phyloP scores from a whole-genome alignment of 2,888 invertebrate genomes.

The Timandra comae region DNA sequence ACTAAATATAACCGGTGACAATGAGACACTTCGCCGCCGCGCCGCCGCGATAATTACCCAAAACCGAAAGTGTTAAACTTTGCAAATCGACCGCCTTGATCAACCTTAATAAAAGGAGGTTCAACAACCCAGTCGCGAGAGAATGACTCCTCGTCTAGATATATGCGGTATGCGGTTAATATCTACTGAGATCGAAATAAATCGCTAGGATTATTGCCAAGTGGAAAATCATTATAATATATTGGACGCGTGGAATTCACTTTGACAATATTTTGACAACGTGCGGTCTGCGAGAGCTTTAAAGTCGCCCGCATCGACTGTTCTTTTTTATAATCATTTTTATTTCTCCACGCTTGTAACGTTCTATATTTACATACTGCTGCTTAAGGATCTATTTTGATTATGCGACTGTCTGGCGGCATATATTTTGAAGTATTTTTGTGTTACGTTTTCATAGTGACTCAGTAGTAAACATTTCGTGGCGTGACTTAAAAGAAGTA shows the following conservation, averaged over 20 bases:
- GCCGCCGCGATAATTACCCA: slow-evolving; percentile 40
- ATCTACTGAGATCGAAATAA: slow-evolving; percentile 72
- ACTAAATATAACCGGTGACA: slow-evolving; percentile 58
- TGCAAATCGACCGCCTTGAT: slow-evolving; percentile 34
- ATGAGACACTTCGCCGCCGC: slow-evolving; percentile 55
- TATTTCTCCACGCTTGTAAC: slow-evolving; percentile 37
- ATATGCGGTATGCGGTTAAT: slow-evolving; percentile 70
- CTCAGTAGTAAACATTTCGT: slow-evolving; percentile 8
- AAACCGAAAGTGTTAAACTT: slow-evolving; percentile 42
- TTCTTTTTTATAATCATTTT: slow-evolving; percentile 47
- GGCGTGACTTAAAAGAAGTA: slow-evolving; percentile 2
- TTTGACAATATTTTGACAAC: slow-evolving; percentile 77
- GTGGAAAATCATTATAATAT: slow-evolving; percentile 72
- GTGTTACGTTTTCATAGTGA: slow-evolving; percentile 4
- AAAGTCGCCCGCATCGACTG: slow-evolving; percentile 43
- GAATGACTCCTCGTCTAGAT: slow-evolving; percentile 63
- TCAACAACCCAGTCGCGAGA: slow-evolving; percentile 63
- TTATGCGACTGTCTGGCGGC: slow-evolving; percentile 21
- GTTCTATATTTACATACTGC: slow-evolving; percentile 37
- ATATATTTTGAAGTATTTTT: slow-evolving; percentile 9
- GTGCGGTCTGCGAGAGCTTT: slow-evolving; percentile 59
- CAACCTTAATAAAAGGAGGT: slow-evolving; percentile 58
- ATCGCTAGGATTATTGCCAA: slow-evolving; percentile 76
- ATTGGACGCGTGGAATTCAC: slow-evolving; percentile 72
- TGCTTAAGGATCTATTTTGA: slow-evolving; percentile 52